Base-by-base conservation (phyloP, 2,888 invertebrate genomes). In the Cantharis rufa region DNA sequence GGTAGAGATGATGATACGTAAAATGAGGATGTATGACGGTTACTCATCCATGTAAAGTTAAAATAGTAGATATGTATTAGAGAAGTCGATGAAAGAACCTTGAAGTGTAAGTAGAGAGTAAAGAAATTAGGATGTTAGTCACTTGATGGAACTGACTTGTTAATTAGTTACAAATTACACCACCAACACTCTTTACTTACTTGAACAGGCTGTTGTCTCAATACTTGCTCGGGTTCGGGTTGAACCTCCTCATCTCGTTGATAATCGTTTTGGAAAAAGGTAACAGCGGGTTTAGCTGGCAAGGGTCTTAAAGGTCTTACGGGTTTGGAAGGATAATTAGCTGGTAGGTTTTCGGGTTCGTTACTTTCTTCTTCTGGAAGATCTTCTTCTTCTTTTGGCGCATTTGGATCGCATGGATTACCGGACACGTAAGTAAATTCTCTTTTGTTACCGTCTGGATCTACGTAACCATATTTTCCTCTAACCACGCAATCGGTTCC, bases 401-500 rank as follows among this genome's bases (percentile, higher is more conserved):
- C 93, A 87, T 95, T 95, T 9, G 95, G 95, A 85, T 95, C 95
- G 85, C 95, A 95, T 0, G 95, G 95, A 86, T 95, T 95, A 16
- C 95, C 95, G 21, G 94, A 94, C 0, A 95, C 95, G 88, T 96
- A 96, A 5, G 94, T 94, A 88, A 96, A 95, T 87, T 96, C 95
- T 81, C 95, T 89, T 84, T 94, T 94, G 89, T 95, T 94, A 82
- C 96, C 96, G 82, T 95, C 95, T 0, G 95, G 95, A 88, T 96
- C 96, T 11, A 96, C 90, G 89, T 96, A 96, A 18, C 96, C 96
- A 87, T 96, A 96, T 87, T 95, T 95, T 72, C 96, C 96, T 77
- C 95, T 91, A 5, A 95, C 95, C 0, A 96, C 95, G 86, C 95
- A 96, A 88, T 96, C 95, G 0, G 94, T 94, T 69, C 95, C 95